phyloP scores from a whole-genome alignment of 2,888 invertebrate species.

The Leptopilina drosophilae region DNA sequence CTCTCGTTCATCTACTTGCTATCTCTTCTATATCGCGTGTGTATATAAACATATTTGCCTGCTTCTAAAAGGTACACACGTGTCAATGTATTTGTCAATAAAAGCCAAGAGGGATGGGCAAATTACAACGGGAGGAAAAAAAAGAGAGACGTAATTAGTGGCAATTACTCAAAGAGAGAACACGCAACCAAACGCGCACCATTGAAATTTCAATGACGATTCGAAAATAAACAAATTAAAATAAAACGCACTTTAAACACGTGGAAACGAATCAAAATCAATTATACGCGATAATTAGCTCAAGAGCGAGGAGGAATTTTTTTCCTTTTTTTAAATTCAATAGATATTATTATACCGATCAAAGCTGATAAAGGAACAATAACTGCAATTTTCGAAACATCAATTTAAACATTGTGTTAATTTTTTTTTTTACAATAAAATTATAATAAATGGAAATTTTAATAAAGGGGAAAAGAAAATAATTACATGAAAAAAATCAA shows the following conservation, averaged over 20 bases:
- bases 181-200: not conserved
- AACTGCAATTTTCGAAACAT: too few relatives aligned
- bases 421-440: too few relatives aligned
- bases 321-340: too few relatives aligned
- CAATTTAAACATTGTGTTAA: too few relatives aligned
- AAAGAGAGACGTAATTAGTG: conserved; percentile 15
- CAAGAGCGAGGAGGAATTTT: not conserved
- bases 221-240: conserved; percentile 25
- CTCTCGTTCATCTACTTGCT: conserved; percentile 49
- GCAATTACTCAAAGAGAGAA: conserved; percentile 17
- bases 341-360: too few relatives aligned
- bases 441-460: too few relatives aligned
- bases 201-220: conserved; percentile 23
- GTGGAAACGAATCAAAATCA: conserved; percentile 8
- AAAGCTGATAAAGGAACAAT: too few relatives aligned
- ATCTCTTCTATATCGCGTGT: too few relatives aligned
- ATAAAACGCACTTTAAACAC: conserved; percentile 4
- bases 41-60: not conserved
- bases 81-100: conserved; percentile 42
- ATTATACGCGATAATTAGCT: conserved; percentile 15
- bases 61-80: conserved; percentile 46
- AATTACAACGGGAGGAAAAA: conserved; percentile 30
- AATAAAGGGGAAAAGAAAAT: too few relatives aligned
- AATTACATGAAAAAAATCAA: too few relatives aligned
- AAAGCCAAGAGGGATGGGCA: conserved; percentile 35